These are phyloP conservation scores for Metaphire vulgaris DNA, from an alignment of 1,140 invertebrate genomes.

Conservation along the genomic window DNA sequence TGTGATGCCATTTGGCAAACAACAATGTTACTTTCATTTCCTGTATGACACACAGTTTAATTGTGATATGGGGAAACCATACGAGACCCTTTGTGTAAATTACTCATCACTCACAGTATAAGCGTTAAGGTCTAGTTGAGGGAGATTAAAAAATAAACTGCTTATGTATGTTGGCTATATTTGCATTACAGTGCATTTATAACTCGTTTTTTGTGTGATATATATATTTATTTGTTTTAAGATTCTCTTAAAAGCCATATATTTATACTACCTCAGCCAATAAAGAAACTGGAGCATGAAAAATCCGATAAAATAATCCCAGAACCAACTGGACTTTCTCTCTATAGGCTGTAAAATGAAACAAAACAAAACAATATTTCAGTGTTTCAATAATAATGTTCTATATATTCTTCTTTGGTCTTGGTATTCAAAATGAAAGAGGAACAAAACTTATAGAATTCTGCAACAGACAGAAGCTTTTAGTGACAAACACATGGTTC, in stretches of 20 bases:
- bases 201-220: background rate
- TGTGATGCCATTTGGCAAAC: no score
- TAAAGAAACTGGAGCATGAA: slow-evolving; percentile 43
- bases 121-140: background rate
- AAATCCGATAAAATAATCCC: slow-evolving; percentile 43
- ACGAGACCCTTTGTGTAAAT: background rate
- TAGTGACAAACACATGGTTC: no score
- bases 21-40: no score
- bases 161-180: background rate
- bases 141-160: background rate
- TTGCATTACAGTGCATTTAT: background rate
- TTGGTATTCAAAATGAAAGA: background rate
- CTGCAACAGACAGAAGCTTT: no score
- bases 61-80: no score
- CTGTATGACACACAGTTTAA: no score
- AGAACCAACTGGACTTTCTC: slow-evolving; percentile 39
- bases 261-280: slow-evolving; percentile 39
- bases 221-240: background rate
- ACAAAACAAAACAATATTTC: background rate
- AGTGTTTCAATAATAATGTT: slow-evolving; percentile 20
- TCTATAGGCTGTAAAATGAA: slow-evolving; percentile 29
- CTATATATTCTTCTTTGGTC: background rate
- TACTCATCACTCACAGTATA: background rate
- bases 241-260: background rate
- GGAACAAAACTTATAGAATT: no score